Conservation (phyloP, 2,888 invertebrate species). For the Nasonia oneida region DNA sequence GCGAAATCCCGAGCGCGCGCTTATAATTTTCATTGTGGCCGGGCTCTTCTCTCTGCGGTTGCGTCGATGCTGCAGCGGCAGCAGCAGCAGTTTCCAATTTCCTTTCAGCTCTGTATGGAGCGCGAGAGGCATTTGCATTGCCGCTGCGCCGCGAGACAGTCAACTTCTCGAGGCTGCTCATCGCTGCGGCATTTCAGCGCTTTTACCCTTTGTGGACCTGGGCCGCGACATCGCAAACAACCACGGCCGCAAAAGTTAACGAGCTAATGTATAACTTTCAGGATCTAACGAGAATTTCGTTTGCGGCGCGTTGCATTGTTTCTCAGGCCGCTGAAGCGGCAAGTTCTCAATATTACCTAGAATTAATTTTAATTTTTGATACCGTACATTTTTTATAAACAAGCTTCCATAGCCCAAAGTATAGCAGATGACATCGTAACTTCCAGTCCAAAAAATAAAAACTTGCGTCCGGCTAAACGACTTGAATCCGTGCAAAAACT, state of each 20-base stretch:
- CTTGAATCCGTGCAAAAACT: too few relatives aligned
- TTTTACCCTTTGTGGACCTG: conserved; percentile 17
- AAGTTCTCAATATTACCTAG: not conserved
- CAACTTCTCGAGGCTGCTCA: not conserved
- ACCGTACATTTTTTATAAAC: too few relatives aligned
- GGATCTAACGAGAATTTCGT: conserved; percentile 24
- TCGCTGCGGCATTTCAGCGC: not conserved
- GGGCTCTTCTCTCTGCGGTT: conserved; percentile 4
- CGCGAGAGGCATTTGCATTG: not conserved
- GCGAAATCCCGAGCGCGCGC: conserved; percentile 24
- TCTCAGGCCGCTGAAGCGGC: not conserved
- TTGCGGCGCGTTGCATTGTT: not conserved
- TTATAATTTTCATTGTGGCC: conserved; percentile 38
- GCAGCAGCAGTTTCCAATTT: conserved; percentile 44
- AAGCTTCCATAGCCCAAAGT: too few relatives aligned
- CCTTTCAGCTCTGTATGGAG: conserved; percentile 9
- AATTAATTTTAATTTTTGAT: too few relatives aligned
- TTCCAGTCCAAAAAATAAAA: too few relatives aligned
- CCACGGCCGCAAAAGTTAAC: not conserved
- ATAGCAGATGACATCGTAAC: too few relatives aligned
- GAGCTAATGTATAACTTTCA: conserved; percentile 28
- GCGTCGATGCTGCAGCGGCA: conserved; percentile 18
- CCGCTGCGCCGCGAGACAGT: not conserved
- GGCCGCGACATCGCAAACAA: not conserved
- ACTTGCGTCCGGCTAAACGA: too few relatives aligned